Base-by-base conservation (phyloP, 2,113 vertebrate genomes). In the Tetrax tetrax region DNA sequence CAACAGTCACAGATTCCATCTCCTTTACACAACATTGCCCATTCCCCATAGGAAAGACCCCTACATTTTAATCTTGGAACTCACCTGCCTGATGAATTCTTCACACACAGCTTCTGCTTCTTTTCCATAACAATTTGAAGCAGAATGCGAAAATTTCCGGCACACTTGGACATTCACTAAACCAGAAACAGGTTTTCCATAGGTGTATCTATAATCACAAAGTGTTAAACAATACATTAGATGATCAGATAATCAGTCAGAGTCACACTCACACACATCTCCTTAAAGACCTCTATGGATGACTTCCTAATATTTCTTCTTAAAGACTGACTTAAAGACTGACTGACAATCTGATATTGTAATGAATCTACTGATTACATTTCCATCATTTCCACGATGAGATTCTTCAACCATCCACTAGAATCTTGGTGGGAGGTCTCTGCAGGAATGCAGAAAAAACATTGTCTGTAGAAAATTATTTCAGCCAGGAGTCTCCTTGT, bases 121-220 rank as follows among this genome's bases (percentile, higher is more conserved):
- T 81, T 77, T 78, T 57, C 92, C 93, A 0, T 92, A 94, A 84
- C 98, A 98, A 9, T 61, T 14, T 51, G 97, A 97, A 87, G 48
- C n/a, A 83, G 89, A 80, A 71, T 68, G 84, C n/a, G 93, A 96
- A 83, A 94, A 98, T 41, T 93, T 98, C 51, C 97, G 95, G 93
- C 98, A 98, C 2, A 97, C 35, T 7, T 43, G 97, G 72, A 98
- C 54, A 13, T 92, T 98, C 63, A 95, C 83, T 43, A 59, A 50
- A 45, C 98, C 98, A 25, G 95, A 94, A 77, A 98, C 98, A 33
- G 98, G 97, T 65, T 98, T 98, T 50, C 98, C 98, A 31, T 98
- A 98, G 12, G 98, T 98, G 87, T 98, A 98, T 50, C 98, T 98
- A 83, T 82, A 35, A 60, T 41, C 25, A 69, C 10, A 74, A 5